These are phyloP conservation scores for Heteromormyrus szaboi DNA, from an alignment of 2,797 vertebrate species.

Conservation along the genomic window DNA sequence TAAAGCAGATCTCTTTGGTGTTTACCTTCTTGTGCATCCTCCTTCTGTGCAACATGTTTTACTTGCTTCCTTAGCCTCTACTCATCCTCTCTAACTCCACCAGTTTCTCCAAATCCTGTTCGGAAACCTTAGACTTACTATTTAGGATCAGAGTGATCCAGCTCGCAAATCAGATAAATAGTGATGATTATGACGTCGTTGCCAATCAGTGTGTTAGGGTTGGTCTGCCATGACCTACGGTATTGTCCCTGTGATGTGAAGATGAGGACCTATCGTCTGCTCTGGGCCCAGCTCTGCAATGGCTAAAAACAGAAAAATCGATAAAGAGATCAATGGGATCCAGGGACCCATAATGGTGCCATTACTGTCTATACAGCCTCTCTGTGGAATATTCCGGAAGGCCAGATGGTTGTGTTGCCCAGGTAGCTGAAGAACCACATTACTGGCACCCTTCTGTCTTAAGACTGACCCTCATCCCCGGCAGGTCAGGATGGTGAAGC, in stretches of 20 bases:
- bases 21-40: background rate
- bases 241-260: background rate
- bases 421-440: background rate
- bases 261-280: background rate
- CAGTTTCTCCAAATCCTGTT: background rate
- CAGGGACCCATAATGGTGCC: conserved; percentile 60
- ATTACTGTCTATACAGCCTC: conserved; percentile 62
- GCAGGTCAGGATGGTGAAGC: background rate
- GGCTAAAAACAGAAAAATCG: conserved; percentile 19
- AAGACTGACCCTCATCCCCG: background rate
- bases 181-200: background rate
- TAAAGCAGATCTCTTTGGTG: background rate
- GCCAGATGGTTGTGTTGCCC: conserved; percentile 21
- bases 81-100: background rate
- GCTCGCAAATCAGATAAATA: background rate
- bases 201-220: background rate
- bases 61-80: background rate
- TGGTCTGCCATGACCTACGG: background rate
- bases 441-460: background rate
- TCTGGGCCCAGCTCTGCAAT: background rate
- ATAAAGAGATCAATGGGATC: conserved; percentile 56
- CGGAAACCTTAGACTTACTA: background rate
- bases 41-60: background rate
- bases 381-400: conserved; percentile 53
- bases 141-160: background rate